phyloP scores from a whole-genome alignment of 2,113 vertebrate species.

The Hypomesus transpacificus region DNA sequence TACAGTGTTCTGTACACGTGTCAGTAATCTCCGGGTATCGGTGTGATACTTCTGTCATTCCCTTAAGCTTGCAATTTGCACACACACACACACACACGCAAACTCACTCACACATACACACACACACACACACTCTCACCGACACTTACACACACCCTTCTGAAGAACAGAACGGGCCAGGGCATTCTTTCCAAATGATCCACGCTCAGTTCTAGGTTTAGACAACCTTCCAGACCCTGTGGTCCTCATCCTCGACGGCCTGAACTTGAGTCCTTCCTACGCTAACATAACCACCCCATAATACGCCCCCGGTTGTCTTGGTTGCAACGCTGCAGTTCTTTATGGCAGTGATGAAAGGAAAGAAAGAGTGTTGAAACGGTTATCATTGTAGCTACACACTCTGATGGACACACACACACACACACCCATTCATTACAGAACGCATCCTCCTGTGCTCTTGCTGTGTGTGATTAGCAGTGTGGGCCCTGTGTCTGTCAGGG shows the following conservation, averaged over 20 bases:
- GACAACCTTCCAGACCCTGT: not conserved
- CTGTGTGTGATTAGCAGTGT: slow-evolving; percentile 41
- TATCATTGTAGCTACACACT: slow-evolving; percentile 37
- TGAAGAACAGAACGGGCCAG: slow-evolving; percentile 7
- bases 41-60: too few species aligned
- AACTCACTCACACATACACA: not conserved
- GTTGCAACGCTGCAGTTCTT: slow-evolving; percentile 22
- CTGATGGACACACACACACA: slow-evolving; percentile 18
- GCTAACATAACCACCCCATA: too few species aligned
- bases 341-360: slow-evolving; percentile 39
- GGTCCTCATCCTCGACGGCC: not conserved
- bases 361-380: slow-evolving; percentile 47
- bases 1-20: too few species aligned
- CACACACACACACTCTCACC: slow-evolving; percentile 4
- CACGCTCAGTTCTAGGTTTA: not conserved
- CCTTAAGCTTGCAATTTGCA: not conserved
- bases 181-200: slow-evolving; percentile 17
- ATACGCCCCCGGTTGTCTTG: not conserved
- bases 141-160: not conserved
- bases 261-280: too few species aligned
- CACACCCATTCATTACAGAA: slow-evolving; percentile 45
- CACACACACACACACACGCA: not conserved
- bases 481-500: slow-evolving; percentile 43
- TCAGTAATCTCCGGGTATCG: too few species aligned
- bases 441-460: slow-evolving; percentile 27